Percentiles rank a stretch among this genome's conserved stretches.
Evolutionary conservation across 2,113 vertebrate genomes (phyloP).

Genomic region (Halcyon malimbica): DNA sequence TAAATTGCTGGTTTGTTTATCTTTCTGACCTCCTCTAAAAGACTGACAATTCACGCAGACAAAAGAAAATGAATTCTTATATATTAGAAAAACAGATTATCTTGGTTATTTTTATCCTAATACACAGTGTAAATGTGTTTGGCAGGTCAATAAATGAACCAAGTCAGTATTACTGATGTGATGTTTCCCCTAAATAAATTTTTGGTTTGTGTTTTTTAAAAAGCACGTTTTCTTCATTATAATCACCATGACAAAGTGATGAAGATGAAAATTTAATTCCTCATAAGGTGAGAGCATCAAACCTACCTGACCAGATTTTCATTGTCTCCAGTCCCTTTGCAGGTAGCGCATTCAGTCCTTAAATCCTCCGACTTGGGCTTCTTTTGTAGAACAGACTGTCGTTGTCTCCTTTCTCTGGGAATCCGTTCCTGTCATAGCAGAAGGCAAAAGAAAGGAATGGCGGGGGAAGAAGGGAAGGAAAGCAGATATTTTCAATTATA

Average conservation of each 20-base stretch:
- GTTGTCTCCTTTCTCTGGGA: constrained; percentile 89
- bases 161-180: constrained; percentile 46
- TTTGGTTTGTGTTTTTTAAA: neutral
- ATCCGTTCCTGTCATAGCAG: constrained; percentile 84
- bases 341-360: constrained; percentile 92
- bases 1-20: constrained; percentile 29
- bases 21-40: constrained; percentile 17
- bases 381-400: constrained; percentile 90
- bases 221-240: neutral
- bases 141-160: constrained; percentile 72
- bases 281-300: constrained; percentile 42
- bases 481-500: constrained; percentile 43
- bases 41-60: neutral
- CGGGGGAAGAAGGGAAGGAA: neutral
- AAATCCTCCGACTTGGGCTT: constrained; percentile 94
- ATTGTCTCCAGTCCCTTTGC: constrained; percentile 94
- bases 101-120: constrained; percentile 69
- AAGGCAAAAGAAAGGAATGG: constrained; percentile 5
- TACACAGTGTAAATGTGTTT: constrained; percentile 75
- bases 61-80: constrained; percentile 24
- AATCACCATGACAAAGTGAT: constrained; percentile 65
- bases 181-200: constrained; percentile 7
- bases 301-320: constrained; percentile 97
- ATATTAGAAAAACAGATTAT: constrained; percentile 38
- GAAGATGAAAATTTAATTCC: constrained; percentile 76